phyloP scores from a whole-genome alignment of 2,113 vertebrate genomes.

The Bubo blakistoni region DNA sequence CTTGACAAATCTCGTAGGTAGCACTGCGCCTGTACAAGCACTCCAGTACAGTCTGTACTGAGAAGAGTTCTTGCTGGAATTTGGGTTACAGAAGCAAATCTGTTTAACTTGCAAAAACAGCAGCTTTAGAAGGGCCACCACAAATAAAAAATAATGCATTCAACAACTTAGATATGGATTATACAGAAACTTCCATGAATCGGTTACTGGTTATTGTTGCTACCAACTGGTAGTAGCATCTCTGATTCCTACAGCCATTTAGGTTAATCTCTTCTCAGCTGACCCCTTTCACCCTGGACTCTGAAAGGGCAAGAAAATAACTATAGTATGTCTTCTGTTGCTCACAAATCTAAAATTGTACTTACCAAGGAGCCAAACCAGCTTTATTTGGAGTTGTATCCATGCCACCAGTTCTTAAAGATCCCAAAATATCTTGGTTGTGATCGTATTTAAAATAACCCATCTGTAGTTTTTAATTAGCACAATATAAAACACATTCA shows the following conservation, averaged over 20 bases:
- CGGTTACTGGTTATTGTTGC: not conserved
- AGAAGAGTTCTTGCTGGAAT: constrained; percentile 74
- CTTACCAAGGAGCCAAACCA: not conserved
- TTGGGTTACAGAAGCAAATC: constrained; percentile 82
- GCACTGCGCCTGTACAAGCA: constrained; percentile 51
- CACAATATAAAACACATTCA: not conserved
- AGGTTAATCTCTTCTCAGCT: constrained; percentile 73
- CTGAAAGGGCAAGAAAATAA: not conserved
- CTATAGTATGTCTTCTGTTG: not conserved
- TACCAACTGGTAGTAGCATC: constrained; percentile 44
- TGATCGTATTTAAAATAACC: not conserved
- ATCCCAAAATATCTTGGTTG: not conserved
- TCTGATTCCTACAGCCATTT: constrained; percentile 57
- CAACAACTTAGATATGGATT: not conserved
- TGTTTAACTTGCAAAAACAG: constrained; percentile 81
- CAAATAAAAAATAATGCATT: not conserved
- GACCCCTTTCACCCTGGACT: constrained; percentile 33
- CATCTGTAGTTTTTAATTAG: not conserved
- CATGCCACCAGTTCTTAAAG: not conserved
- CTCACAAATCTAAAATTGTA: not conserved
- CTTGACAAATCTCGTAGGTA: constrained; percentile 78
- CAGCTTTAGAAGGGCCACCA: constrained; percentile 60
- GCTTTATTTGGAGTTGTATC: not conserved
- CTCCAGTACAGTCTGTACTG: constrained; percentile 74
- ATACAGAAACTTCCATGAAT: not conserved